Conservation (phyloP, 2,797 vertebrate genomes). For the Lacerta viridis region DNA sequence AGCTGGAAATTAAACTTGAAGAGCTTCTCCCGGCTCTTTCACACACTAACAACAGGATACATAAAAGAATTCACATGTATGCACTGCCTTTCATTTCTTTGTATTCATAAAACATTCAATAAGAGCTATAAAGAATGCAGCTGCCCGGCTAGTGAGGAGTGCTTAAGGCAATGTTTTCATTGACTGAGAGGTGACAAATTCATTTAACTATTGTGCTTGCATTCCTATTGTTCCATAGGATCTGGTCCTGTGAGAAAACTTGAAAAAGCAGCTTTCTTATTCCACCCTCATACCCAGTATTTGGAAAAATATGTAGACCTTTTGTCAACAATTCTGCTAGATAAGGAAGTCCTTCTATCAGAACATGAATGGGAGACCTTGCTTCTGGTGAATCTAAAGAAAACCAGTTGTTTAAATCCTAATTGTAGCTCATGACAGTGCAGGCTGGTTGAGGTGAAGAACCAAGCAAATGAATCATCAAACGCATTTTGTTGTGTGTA, state of each 20-base stretch:
- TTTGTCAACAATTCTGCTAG: background rate
- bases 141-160: background rate
- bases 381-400: background rate
- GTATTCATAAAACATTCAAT: conserved; percentile 5
- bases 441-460: background rate
- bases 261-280: background rate
- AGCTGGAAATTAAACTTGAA: background rate
- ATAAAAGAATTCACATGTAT: background rate
- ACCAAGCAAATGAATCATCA: background rate
- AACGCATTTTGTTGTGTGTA: background rate
- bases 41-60: background rate
- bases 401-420: background rate
- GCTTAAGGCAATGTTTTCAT: background rate
- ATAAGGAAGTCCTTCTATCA: background rate
- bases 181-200: background rate
- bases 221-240: conserved; percentile 27
- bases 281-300: background rate
- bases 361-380: background rate
- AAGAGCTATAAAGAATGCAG: conserved; percentile 1
- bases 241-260: background rate
- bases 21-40: background rate
- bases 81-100: background rate
- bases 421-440: background rate
- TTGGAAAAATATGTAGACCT: background rate
- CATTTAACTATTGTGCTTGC: background rate